Evolutionary conservation across 1,140 invertebrate genomes (phyloP), one percentile per base, ranked within the genome.

Genomic region (Drosophila elegans): DNA sequence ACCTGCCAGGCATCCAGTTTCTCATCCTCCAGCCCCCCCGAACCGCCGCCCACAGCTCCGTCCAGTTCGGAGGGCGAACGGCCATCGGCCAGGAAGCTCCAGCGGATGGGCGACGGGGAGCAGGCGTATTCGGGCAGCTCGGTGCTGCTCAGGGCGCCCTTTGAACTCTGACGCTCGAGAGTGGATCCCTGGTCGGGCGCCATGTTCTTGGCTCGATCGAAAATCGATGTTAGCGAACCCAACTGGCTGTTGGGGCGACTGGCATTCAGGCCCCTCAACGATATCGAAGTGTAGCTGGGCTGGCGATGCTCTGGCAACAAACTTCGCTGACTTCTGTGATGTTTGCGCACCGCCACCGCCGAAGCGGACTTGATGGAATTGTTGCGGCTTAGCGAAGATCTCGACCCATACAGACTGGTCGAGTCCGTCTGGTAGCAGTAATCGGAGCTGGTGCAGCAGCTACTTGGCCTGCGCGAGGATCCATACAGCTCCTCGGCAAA

Each of bases 351-450:
- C 59, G 91, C 71, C 10, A 88, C 61, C 0, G 82, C 86, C 9
- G 91, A 92, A 0, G 90, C 91, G 0, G 91, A 92, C 48, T 92
- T 92, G 25, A 92, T 91, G 3, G 91, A 92, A 27, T 91, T 91
- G 36, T 92, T 91, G 39, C 90, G 77, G 44, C 91, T 92, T 11
- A 92, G 55, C 12, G 91, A 92, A 39, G 91, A 92, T 13, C 91
- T 55, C 0, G 91, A 92, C 0, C 91, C 91, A 5, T 92, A 92
- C 6, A 92, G 57, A 49, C 91, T 92, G 4, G 91, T 92, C 1
- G 91, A 92, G 59, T 92, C 91, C 12, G 91, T 92, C 41, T 92
- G 91, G 45, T 92, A 92, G 78, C 91, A 92, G 51, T 92, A 92
- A 16, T 92, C 91, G 9, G 91, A 92, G 27, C 90, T 89, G 36